A percentile compares a stretch with the other conserved stretches of the same genome.
These are phyloP conservation scores for Epizoanthus fatuus DNA, from an alignment of 92 coral and sea anemone species.

Conservation along the genomic window DNA sequence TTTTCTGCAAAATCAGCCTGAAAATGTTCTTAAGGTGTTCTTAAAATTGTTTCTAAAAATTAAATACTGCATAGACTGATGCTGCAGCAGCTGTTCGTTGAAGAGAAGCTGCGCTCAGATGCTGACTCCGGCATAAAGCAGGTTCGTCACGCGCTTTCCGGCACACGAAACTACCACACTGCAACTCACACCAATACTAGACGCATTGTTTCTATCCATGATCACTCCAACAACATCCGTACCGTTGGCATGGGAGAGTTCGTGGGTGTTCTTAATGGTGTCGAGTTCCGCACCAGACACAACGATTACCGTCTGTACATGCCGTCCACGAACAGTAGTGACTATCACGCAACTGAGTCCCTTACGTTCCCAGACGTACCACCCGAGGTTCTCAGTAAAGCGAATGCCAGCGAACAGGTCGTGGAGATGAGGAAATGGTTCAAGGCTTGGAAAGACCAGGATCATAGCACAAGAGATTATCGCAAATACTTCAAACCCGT, in stretches of 20 bases:
- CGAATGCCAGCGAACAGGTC: slow-evolving; percentile 64
- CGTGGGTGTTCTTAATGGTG: slow-evolving; percentile 88
- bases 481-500: slow-evolving; percentile 92
- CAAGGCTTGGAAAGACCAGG: slow-evolving; percentile 85
- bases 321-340: slow-evolving; percentile 71
- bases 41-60: too few relatives aligned
- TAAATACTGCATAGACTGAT: too few relatives aligned
- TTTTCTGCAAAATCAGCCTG: too few relatives aligned
- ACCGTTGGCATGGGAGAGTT: slow-evolving; percentile 94
- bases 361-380: slow-evolving; percentile 91
- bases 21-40: too few relatives aligned
- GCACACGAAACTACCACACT: slow-evolving; percentile 77
- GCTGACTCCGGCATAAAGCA: slow-evolving; percentile 89
- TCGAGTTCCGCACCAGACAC: slow-evolving; percentile 95
- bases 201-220: slow-evolving; percentile 81
- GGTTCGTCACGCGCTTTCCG: slow-evolving; percentile 65
- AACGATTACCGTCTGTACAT: slow-evolving; percentile 92
- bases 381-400: slow-evolving; percentile 50
- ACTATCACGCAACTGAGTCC: slow-evolving; percentile 66
- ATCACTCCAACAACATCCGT: slow-evolving; percentile 85
- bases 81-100: slow-evolving; percentile 81
- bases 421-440: slow-evolving; percentile 95
- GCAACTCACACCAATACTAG: slow-evolving; percentile 54
- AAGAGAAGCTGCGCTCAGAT: slow-evolving; percentile 85
- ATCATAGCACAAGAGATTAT: slow-evolving; percentile 83